Evolutionary conservation across 2,113 vertebrate genomes (phyloP).

Genomic region (Sialia sialis): DNA sequence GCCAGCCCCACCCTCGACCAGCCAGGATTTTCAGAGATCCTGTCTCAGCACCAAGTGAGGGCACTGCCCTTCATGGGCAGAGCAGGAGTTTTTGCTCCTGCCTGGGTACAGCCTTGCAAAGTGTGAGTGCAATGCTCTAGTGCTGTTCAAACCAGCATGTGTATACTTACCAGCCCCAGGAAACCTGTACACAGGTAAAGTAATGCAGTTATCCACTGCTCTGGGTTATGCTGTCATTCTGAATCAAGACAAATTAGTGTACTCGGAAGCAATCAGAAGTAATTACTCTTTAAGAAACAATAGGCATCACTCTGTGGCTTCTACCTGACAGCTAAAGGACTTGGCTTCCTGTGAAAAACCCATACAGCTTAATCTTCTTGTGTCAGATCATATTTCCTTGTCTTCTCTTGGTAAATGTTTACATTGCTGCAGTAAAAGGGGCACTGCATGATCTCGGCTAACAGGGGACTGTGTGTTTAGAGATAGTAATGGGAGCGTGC

Average conservation of each 20-base stretch:
- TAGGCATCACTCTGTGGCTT: conserved; percentile 50
- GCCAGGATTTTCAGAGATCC: conserved; percentile 69
- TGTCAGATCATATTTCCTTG: conserved; percentile 60
- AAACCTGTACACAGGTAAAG: conserved; percentile 76
- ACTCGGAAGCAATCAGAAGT: conserved; percentile 58
- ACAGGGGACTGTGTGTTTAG: conserved; percentile 3
- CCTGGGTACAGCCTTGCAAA: conserved; percentile 71
- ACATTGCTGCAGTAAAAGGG: conserved; percentile 24
- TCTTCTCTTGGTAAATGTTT: conserved; percentile 62
- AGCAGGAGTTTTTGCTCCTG: conserved; percentile 71
- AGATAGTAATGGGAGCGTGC: not conserved
- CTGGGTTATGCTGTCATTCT: conserved; percentile 33
- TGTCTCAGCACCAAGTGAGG: conserved; percentile 61
- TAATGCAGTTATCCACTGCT: not conserved
- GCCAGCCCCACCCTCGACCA: conserved; percentile 70
- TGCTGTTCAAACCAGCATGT: conserved; percentile 73
- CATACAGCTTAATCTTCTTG: conserved; percentile 53
- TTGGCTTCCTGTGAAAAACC: conserved; percentile 51
- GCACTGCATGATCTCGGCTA: conserved; percentile 4
- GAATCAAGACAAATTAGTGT: conserved; percentile 57
- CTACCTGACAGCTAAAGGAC: conserved; percentile 56
- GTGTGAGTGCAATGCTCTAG: conserved; percentile 65
- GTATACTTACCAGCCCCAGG: conserved; percentile 71
- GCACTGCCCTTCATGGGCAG: conserved; percentile 62
- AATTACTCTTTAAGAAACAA: conserved; percentile 66